These are phyloP conservation scores for Grus americana DNA, from an alignment of 2,113 vertebrate species.

Conservation along the genomic window DNA sequence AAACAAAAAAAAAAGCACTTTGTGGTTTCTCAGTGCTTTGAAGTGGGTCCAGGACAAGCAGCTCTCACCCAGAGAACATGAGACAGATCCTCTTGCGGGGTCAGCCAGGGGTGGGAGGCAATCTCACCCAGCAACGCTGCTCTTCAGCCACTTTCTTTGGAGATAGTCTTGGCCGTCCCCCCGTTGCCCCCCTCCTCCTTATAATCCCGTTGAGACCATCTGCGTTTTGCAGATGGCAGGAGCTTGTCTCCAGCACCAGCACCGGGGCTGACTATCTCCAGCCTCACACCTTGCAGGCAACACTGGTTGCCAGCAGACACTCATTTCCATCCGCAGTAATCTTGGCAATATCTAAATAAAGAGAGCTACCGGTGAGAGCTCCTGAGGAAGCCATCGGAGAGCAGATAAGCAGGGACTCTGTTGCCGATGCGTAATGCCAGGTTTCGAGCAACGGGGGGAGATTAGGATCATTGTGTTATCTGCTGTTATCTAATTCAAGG, in stretches of 20 bases:
- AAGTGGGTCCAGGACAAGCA: neutral
- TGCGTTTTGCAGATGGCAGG: neutral
- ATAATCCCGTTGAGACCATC: neutral
- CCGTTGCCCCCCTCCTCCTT: neutral
- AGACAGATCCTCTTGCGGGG: neutral
- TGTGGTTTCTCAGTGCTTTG: neutral
- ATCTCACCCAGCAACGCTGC: neutral
- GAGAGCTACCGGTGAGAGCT: neutral
- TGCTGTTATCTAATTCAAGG: slow-evolving; percentile 30
- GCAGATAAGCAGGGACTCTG: neutral
- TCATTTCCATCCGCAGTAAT: neutral
- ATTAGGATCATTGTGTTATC: slow-evolving; percentile 36
- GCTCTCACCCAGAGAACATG: neutral
- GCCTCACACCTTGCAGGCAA: neutral
- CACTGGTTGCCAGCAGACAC: neutral
- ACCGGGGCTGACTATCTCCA: neutral
- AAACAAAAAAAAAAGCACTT: neutral
- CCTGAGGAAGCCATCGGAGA: neutral
- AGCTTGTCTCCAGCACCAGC: neutral
- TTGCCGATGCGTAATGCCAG: neutral
- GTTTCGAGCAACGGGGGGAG: neutral
- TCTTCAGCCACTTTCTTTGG: neutral
- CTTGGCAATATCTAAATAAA: neutral
- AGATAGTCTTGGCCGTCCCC: neutral
- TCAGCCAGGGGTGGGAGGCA: neutral